A percentile compares a stretch with the other conserved stretches of the same genome.
Evolutionary conservation across 2,888 invertebrate genomes (phyloP).

Genomic region (Lithosia quadra): DNA sequence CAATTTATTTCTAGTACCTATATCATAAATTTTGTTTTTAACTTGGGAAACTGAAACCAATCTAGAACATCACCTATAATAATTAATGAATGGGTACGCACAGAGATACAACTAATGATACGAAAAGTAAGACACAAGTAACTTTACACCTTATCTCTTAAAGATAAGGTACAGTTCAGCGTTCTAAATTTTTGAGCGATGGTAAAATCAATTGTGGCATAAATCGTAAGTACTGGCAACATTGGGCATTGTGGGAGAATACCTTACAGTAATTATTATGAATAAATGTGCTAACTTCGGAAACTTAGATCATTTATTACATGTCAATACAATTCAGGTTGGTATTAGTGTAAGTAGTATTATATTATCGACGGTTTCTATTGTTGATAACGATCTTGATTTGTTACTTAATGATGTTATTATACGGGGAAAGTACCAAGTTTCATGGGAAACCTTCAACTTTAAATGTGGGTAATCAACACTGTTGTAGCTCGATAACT

Average conservation of each 20-base stretch:
- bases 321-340: constrained; percentile 59
- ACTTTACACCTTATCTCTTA: constrained; percentile 35
- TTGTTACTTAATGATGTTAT: constrained; percentile 20
- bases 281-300: constrained; percentile 73
- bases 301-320: constrained; percentile 63
- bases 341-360: constrained; percentile 41
- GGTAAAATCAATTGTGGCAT: constrained; percentile 55
- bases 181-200: constrained; percentile 42
- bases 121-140: constrained; percentile 36
- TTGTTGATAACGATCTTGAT: constrained; percentile 28
- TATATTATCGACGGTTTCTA: constrained; percentile 18
- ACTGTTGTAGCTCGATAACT: constrained; percentile 1
- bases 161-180: constrained; percentile 37
- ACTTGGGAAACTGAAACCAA: constrained; percentile 32
- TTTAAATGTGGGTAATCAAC: constrained; percentile 13
- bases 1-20: constrained; percentile 5
- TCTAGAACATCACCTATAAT: constrained; percentile 57
- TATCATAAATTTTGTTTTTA: constrained; percentile 21
- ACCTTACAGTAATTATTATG: constrained; percentile 75
- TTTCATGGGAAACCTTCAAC: constrained; percentile 11
- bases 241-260: constrained; percentile 68
- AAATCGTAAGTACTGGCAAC: constrained; percentile 64
- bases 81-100: constrained; percentile 68
- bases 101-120: constrained; percentile 52
- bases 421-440: constrained; percentile 7